These are phyloP conservation scores for Tyto alba DNA, from an alignment of 2,113 vertebrate genomes.

Conservation along the genomic window DNA sequence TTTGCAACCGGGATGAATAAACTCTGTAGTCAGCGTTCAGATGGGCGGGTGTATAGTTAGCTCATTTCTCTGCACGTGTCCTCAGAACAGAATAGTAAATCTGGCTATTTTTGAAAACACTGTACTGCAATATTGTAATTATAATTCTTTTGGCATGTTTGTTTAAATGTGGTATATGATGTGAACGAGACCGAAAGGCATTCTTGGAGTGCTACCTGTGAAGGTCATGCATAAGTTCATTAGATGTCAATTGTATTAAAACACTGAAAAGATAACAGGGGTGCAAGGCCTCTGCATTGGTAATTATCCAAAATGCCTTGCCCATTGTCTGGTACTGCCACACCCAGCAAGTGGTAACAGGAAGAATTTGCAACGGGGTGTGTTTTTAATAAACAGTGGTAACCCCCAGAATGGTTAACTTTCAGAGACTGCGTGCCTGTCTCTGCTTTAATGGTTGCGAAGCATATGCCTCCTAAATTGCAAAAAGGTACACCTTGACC, in stretches of 20 bases:
- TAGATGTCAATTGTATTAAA: neutral
- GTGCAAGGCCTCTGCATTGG: neutral
- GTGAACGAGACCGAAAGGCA: neutral
- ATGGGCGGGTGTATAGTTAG: conserved; percentile 1
- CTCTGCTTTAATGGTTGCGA: neutral
- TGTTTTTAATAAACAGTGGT: neutral
- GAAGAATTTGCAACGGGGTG: neutral
- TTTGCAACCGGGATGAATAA: conserved; percentile 48
- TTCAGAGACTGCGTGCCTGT: neutral
- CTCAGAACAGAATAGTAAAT: neutral
- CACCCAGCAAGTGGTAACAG: neutral
- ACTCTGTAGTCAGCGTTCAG: conserved; percentile 21
- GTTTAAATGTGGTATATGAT: neutral
- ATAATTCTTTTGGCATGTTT: neutral
- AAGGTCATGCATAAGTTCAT: neutral
- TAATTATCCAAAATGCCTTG: neutral
- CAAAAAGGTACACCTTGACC: neutral
- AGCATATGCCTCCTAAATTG: neutral
- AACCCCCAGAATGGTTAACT: neutral
- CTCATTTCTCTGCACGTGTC: neutral
- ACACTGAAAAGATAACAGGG: neutral
- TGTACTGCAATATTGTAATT: neutral
- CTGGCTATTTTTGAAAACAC: conserved; percentile 1
- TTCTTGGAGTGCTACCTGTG: neutral
- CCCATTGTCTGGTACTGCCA: neutral